These are phyloP conservation scores for Zhengitettix transpicula DNA, from an alignment of 2,888 invertebrate genomes.

Conservation along the genomic window DNA sequence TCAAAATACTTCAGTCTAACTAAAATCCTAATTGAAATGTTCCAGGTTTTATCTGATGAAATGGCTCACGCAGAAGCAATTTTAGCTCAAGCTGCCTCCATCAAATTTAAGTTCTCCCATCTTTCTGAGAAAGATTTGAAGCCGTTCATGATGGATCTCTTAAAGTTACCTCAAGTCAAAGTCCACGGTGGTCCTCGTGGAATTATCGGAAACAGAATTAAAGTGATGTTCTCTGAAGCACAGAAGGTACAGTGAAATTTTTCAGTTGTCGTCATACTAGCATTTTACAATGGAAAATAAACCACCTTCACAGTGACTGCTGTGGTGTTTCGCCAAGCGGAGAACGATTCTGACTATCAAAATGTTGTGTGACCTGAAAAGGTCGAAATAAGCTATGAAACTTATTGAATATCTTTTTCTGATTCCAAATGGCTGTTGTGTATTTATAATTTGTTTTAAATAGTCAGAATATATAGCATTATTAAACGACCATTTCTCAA, in stretches of 20 bases:
- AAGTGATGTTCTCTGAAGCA: constrained; percentile 38
- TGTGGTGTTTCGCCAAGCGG: too few relatives aligned
- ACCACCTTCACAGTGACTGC: too few relatives aligned
- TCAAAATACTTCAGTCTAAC: background rate
- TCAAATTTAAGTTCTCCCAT: constrained; percentile 33
- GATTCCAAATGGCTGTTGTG: too few relatives aligned
- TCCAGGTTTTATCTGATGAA: constrained; percentile 29
- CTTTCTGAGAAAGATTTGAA: constrained; percentile 22
- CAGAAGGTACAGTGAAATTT: constrained; percentile 28
- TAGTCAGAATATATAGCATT: too few relatives aligned
- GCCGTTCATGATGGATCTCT: constrained; percentile 30
- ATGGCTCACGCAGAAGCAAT: constrained; percentile 32
- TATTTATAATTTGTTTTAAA: too few relatives aligned
- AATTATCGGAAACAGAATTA: constrained; percentile 34
- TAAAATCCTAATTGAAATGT: background rate
- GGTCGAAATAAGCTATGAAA: too few relatives aligned
- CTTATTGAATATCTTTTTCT: too few relatives aligned
- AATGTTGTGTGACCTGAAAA: too few relatives aligned
- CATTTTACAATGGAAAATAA: background rate
- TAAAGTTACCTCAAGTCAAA: constrained; percentile 39
- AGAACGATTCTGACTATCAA: too few relatives aligned
- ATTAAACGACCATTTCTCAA: too few relatives aligned
- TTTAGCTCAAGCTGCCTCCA: constrained; percentile 35
- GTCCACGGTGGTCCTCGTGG: constrained; percentile 38
- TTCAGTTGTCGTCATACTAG: background rate